A percentile compares a stretch with the other conserved stretches of the same genome.
Evolutionary conservation across 1,140 invertebrate species (phyloP).

Genomic region (Brevipalpus yothersi): DNA sequence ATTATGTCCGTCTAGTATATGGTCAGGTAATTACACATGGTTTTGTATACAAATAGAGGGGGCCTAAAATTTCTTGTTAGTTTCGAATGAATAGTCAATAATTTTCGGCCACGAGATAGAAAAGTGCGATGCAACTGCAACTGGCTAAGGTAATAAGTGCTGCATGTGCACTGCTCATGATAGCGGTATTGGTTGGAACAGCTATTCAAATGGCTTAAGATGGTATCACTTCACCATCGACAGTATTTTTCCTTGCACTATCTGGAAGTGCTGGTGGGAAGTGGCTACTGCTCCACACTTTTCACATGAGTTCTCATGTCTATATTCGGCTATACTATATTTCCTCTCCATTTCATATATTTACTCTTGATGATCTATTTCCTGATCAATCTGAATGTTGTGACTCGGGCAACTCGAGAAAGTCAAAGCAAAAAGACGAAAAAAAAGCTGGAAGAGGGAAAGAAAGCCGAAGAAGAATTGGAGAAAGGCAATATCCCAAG

Average conservation of each 20-base stretch:
- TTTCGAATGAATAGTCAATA: too few relatives aligned
- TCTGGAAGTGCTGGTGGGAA: slow-evolving; percentile 45
- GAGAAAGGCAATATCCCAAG: slow-evolving; percentile 35
- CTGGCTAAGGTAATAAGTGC: slow-evolving; percentile 86
- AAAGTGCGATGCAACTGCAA: slow-evolving; percentile 61
- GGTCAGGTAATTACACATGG: too few relatives aligned
- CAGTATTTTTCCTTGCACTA: slow-evolving; percentile 75
- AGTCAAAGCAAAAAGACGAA: slow-evolving; percentile 37
- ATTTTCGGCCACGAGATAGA: too few relatives aligned
- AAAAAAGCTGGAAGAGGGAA: slow-evolving; percentile 12
- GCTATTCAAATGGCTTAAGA: slow-evolving; percentile 6
- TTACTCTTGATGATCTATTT: slow-evolving; percentile 88
- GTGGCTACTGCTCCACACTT: slow-evolving; percentile 87
- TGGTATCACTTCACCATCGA: slow-evolving; percentile 2
- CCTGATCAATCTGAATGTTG: slow-evolving; percentile 89
- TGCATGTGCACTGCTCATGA: slow-evolving; percentile 88
- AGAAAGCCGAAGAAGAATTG: slow-evolving; percentile 51
- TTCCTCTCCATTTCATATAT: slow-evolving; percentile 89
- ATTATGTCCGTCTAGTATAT: too few relatives aligned
- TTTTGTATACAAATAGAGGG: too few relatives aligned
- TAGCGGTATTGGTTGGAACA: slow-evolving; percentile 31
- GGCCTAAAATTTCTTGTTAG: too few relatives aligned
- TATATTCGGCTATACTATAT: slow-evolving; percentile 79
- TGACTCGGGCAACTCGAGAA: slow-evolving; percentile 94
- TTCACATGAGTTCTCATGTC: slow-evolving; percentile 92